Percentiles rank a stretch among this genome's conserved stretches.
Conservation (phyloP, 2,797 vertebrate species). For the Pseudochaenichthys georgianus region DNA sequence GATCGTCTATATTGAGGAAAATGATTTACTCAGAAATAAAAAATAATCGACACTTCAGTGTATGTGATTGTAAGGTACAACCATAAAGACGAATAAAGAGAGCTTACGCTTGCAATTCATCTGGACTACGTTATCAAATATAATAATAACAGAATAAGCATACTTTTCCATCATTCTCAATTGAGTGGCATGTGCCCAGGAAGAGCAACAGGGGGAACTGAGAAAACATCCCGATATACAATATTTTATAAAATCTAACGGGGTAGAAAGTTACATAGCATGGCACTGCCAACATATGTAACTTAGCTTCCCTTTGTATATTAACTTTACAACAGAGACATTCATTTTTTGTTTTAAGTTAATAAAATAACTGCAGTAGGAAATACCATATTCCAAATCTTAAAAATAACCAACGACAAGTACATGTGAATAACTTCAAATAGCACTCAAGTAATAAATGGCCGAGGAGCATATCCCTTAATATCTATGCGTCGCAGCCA, state of each 20-base stretch:
- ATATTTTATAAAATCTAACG: no score
- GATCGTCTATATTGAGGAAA: conserved; percentile 47
- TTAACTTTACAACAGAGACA: no score
- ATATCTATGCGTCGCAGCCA: not conserved
- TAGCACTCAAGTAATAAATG: not conserved
- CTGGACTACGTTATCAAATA: not conserved
- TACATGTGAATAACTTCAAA: not conserved
- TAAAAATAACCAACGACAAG: not conserved
- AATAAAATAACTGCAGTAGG: not conserved
- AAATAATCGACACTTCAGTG: not conserved
- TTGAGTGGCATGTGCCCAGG: no score
- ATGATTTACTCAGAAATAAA: not conserved
- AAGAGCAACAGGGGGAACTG: no score
- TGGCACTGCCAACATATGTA: no score
- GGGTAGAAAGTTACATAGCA: no score
- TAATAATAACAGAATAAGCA: no score
- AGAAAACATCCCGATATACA: no score
- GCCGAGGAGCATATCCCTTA: not conserved
- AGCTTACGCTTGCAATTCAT: not conserved
- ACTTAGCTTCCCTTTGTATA: no score
- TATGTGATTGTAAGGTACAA: not conserved
- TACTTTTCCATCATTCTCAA: no score
- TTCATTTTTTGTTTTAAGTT: no score
- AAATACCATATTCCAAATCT: not conserved
- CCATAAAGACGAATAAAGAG: not conserved